Evolutionary conservation across 2,797 vertebrate genomes (phyloP).

Genomic region (Macrochelys suwanniensis): DNA sequence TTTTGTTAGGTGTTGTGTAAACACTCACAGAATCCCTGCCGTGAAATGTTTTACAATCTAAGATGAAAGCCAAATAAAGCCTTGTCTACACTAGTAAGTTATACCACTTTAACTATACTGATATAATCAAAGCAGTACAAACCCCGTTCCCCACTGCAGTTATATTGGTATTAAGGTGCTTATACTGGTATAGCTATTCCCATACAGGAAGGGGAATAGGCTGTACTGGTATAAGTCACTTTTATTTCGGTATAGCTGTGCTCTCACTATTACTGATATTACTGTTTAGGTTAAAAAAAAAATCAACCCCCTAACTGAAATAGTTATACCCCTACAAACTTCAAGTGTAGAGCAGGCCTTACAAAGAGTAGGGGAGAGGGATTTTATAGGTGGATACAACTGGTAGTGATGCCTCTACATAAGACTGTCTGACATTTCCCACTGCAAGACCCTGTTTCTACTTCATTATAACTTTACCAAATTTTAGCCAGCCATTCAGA

Average conservation of each 20-base stretch:
- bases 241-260: not conserved
- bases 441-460: not conserved
- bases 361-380: not conserved
- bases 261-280: not conserved
- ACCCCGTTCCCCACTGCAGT: not conserved
- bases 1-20: not conserved
- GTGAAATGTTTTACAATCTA: not conserved
- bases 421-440: not conserved
- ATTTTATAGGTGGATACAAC: not conserved
- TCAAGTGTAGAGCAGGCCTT: not conserved
- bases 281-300: not conserved
- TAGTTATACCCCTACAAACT: not conserved
- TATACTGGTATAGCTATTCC: not conserved
- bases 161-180: not conserved
- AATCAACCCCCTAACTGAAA: not conserved
- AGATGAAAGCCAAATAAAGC: not conserved
- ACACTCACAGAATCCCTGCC: not conserved
- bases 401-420: not conserved
- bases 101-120: not conserved
- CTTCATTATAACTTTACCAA: not conserved
- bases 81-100: conserved; percentile 1
- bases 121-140: not conserved
- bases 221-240: not conserved
- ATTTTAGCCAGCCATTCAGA: not conserved
- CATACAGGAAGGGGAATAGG: not conserved